Evolutionary conservation across 2,888 invertebrate genomes (phyloP), one percentile per base, ranked within the genome.

Genomic region (Drosophila borborema): DNA sequence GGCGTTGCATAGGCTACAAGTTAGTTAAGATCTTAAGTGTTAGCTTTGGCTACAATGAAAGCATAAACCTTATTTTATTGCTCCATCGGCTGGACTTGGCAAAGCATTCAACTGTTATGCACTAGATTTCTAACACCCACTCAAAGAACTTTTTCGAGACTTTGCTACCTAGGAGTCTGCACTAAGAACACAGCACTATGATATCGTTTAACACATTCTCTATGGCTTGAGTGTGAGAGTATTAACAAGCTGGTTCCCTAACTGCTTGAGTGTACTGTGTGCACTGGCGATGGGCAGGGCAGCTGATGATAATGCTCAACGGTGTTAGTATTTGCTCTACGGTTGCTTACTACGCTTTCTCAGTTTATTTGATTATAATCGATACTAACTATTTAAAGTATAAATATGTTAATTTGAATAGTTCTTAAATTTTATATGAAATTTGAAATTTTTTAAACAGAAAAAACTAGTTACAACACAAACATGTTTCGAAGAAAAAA

Each of bases 41-140:
- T 55, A 64, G 23, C 10, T 31, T 20, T 55, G 36, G 70, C 49
- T 76, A 74, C 55, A 70, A 56, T 66, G 61, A 59, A 77, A 72
- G 66, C 77, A 49, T 58, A 54, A 54, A 23, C 36, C 40, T 40
- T 23, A n/a, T 23, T n/a, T 23, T 31, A 28, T 38, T 49, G n/a
- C 20, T 54, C 28, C 36, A 63, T 54, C 43, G 69, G 54, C 38
- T 64, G 31, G 36, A 74, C 49, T 51, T 36, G 48, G 45, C 23
- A 64, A 84, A 81, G 74, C 82, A 60, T 55, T 77, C 41, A 31
- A 72, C 61, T 61, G 43, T 55, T 64, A 60, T 63, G 53, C 41
- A 63, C 51, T 66, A 72, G 59, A 40, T 64, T 60, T 64, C 82
- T 79, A 71, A 76, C 64, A 85, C 74, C 82, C 81, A 69, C 62